Base-by-base conservation (phyloP, 2,113 vertebrate genomes). In the Athene cunicularia region DNA sequence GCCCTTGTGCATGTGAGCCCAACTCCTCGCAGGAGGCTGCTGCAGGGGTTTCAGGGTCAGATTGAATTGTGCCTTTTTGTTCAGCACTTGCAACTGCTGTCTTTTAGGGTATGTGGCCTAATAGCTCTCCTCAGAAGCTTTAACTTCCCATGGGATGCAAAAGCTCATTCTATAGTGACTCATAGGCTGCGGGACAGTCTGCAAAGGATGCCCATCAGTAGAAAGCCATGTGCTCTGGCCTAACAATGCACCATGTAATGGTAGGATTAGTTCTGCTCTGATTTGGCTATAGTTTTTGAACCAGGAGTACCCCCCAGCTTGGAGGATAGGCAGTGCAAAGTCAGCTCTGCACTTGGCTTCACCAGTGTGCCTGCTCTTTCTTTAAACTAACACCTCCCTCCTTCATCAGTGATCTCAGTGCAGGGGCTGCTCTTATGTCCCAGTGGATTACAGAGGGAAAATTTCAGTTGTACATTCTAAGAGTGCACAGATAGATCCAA, bases 31-130 rank as follows among this genome's bases (percentile, higher is more conserved):
- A 39, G 21, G 3, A n/a, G 67, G 7, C 45, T 92, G 27, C 27
- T 6, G 5, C 24, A 49, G 43, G 6, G 19, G 6, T 30, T 11
- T 37, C 0, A 2, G 35, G 8, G 23, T 21, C 5, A 3, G n/a
- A 12, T 8, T 49, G 64, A 47, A 7, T 35, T 49, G 30, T 62
- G 28, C 22, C 10, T 9, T 32, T 33, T 52, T 55, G 12, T 71
- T 45, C 30, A 35, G 22, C 3, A 5, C 24, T 91, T 3, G 1
- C 11, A 64, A 33, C 28, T 39, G 16, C 33, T 17, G 13, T 60
- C 60, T 64, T 20, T 23, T 56, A 63, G 16, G 39, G 5, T 17
- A 4, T 0, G 1, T 23, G 37, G 5, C 22, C 47, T 59, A 33
- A 11, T 24, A 70, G 33, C 6, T 62, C 37, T 67, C 21, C 8